A percentile compares a stretch with the other conserved stretches of the same genome.
Evolutionary conservation across 2,797 vertebrate species (phyloP).

Genomic region (Sus cebifrons): DNA sequence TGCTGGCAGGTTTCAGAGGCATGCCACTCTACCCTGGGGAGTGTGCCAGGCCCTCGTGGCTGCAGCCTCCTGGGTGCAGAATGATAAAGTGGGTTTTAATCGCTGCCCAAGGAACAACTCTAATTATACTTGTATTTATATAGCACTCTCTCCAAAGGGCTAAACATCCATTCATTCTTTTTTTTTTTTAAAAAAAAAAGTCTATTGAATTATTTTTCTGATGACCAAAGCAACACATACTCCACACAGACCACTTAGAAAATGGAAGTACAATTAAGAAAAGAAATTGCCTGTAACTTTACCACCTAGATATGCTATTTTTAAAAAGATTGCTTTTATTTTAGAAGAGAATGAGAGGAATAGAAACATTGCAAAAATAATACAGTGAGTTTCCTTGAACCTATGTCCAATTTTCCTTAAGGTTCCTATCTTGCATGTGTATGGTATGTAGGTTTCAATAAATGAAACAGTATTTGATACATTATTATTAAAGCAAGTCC

Average conservation of each 20-base stretch:
- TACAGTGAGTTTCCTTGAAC: neutral
- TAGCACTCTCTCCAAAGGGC: conserved; percentile 59
- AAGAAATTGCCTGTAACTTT: neutral
- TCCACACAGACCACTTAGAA: neutral
- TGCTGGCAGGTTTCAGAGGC: neutral
- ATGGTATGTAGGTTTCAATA: neutral
- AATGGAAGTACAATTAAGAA: neutral
- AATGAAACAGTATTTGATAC: neutral
- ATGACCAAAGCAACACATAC: conserved; percentile 22
- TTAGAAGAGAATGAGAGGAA: conserved; percentile 6
- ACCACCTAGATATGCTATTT: neutral
- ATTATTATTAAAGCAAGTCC: neutral
- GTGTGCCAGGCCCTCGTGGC: conserved; percentile 19
- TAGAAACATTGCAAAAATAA: neutral
- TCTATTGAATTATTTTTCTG: conserved; percentile 56
- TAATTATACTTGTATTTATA: conserved; percentile 73
- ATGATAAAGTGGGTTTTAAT: conserved; percentile 66
- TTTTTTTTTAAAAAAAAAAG: conserved; percentile 44
- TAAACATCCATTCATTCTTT: conserved; percentile 13
- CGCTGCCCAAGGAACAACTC: neutral
- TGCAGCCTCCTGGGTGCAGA: neutral
- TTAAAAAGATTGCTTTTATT: neutral
- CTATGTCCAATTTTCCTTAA: neutral
- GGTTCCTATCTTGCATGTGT: neutral
- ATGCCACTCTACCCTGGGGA: neutral